Conservation (phyloP, 2,888 invertebrate species). For the Acanthosepion lycidas region DNA sequence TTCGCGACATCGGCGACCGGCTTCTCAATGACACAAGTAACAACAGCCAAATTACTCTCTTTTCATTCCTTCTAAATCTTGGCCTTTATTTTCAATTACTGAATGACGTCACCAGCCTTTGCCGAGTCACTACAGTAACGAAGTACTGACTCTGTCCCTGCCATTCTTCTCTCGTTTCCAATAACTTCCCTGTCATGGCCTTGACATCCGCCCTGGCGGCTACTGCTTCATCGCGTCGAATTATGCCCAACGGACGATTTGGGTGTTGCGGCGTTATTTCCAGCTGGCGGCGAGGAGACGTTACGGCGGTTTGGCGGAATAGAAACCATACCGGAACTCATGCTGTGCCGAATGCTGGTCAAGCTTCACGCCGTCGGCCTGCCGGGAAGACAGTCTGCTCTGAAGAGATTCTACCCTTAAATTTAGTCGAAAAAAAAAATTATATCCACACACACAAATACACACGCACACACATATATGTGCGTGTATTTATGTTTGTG, state of each 20-base stretch:
- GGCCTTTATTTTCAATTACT: not conserved
- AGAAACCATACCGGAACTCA: not conserved
- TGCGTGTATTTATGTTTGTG: too few relatives aligned
- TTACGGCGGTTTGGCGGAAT: not conserved
- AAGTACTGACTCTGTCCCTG: not conserved
- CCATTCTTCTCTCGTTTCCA: not conserved
- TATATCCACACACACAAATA: too few relatives aligned
- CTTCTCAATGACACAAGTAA: not conserved
- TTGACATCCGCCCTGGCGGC: not conserved
- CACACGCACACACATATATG: too few relatives aligned
- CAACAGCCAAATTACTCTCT: not conserved
- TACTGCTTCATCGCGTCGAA: not conserved
- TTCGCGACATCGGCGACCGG: not conserved
- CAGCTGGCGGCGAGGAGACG: not conserved
- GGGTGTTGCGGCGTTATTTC: not conserved
- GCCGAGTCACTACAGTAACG: not conserved
- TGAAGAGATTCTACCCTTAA: not conserved
- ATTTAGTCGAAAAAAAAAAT: not conserved
- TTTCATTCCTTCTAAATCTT: not conserved
- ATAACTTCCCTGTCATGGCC: conserved; percentile 33
- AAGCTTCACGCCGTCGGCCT: not conserved
- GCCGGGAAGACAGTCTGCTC: not conserved
- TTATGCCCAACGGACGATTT: not conserved
- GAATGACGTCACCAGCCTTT: not conserved
- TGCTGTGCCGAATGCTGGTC: not conserved